Conservation (phyloP, 2,888 invertebrate genomes). For the Mythimna impura region DNA sequence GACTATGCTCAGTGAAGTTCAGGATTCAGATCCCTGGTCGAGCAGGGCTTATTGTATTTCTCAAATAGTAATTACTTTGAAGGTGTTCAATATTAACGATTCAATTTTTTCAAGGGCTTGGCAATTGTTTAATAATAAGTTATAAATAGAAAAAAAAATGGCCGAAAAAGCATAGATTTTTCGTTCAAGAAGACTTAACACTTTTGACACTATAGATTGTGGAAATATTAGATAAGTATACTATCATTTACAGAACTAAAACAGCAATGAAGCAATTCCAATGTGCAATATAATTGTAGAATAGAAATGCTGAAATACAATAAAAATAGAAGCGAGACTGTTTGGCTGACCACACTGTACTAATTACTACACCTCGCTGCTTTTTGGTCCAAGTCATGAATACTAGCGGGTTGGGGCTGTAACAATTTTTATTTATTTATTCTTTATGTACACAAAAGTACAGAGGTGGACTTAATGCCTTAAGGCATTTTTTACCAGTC, state of each 20-base stretch:
- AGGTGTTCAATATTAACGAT: no score
- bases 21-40: no score
- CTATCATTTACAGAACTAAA: conserved; percentile 7
- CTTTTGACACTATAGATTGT: neutral
- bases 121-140: no score
- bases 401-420: conserved; percentile 17
- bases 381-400: conserved; percentile 51
- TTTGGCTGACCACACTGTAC: conserved; percentile 78
- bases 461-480: no score
- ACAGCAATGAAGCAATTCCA: conserved; percentile 10
- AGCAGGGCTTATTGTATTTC: no score
- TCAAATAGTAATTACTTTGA: no score
- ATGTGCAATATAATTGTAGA: conserved; percentile 38
- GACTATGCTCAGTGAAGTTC: no score
- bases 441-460: no score
- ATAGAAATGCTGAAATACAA: conserved; percentile 51
- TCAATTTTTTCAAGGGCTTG: neutral
- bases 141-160: no score
- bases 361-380: conserved; percentile 76
- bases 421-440: no score
- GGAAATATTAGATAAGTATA: neutral
- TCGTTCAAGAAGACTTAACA: neutral
- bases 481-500: no score
- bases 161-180: neutral
- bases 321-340: conserved; percentile 62